phyloP scores from a whole-genome alignment of 1,140 invertebrate species.

The Platyscapa corneri region DNA sequence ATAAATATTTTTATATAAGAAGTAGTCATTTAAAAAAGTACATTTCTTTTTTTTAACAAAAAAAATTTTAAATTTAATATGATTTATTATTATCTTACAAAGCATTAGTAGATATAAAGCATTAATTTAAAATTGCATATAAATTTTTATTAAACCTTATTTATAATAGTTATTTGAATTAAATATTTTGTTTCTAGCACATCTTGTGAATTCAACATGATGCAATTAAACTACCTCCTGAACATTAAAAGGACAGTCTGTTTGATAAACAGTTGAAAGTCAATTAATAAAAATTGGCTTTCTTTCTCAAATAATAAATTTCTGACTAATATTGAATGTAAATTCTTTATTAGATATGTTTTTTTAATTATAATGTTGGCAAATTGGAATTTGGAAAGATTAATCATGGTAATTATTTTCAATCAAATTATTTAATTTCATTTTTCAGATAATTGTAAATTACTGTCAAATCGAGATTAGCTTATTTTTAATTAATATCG shows the following conservation, averaged over 20 bases:
- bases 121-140: neutral
- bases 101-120: too few species aligned
- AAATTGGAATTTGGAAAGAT: slow-evolving; percentile 29
- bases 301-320: slow-evolving; percentile 15
- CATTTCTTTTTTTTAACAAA: too few species aligned
- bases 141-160: neutral
- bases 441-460: too few species aligned
- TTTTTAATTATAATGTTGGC: slow-evolving; percentile 27
- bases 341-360: slow-evolving; percentile 20
- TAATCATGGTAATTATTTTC: slow-evolving; percentile 11
- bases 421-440: neutral
- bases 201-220: slow-evolving; percentile 75
- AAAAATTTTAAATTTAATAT: too few species aligned
- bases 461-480: slow-evolving; percentile 15
- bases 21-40: too few species aligned
- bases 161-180: neutral
- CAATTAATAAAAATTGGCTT: neutral
- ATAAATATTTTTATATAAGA: neutral
- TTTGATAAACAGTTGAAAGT: slow-evolving; percentile 35
- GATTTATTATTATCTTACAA: too few species aligned
- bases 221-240: slow-evolving; percentile 53
- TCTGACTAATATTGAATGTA: slow-evolving; percentile 10
- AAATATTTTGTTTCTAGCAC: slow-evolving; percentile 66
- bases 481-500: slow-evolving; percentile 11
- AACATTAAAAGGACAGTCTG: slow-evolving; percentile 35